phyloP scores from a whole-genome alignment of 2,888 invertebrate species.

The Exephanes ischioxanthus region DNA sequence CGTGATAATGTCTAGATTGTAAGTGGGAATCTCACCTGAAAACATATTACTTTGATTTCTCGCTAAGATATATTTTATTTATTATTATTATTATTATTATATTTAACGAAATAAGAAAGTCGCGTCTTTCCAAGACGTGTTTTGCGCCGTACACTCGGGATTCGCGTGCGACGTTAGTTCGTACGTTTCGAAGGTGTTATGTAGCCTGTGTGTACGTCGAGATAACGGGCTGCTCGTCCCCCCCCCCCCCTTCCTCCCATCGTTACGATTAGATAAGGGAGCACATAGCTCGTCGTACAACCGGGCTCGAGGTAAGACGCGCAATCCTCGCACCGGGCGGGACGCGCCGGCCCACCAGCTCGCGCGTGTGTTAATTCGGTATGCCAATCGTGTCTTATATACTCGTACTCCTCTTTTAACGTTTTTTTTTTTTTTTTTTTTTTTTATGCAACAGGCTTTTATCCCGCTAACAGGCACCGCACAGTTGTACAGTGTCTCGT shows the following conservation, averaged over 20 bases:
- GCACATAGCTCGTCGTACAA: constrained; percentile 23
- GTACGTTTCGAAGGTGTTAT: constrained; percentile 64
- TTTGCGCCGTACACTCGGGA: constrained; percentile 47
- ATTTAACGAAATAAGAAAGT: background rate
- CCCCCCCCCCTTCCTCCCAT: constrained; percentile 44
- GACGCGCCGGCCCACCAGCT: constrained; percentile 55
- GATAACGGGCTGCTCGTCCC: constrained; percentile 51
- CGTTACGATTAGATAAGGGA: constrained; percentile 70
- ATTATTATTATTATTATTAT: too few species aligned
- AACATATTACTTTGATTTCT: constrained; percentile 1
- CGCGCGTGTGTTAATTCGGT: constrained; percentile 49
- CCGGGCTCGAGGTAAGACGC: constrained; percentile 41
- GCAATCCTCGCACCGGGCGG: constrained; percentile 41
- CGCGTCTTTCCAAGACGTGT: constrained; percentile 6
- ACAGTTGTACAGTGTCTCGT: constrained; percentile 48
- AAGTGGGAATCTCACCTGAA: background rate
- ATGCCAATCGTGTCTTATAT: constrained; percentile 22
- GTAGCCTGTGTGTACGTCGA: constrained; percentile 61
- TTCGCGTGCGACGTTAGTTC: constrained; percentile 26
- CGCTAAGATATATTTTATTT: background rate
- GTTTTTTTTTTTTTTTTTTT: background rate
- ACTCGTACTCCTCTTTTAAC: background rate
- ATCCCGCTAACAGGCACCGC: constrained; percentile 34
- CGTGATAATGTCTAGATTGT: too few species aligned
- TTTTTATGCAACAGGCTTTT: constrained; percentile 12